Percentiles rank a stretch among this genome's conserved stretches.
Conservation (phyloP, 2,888 invertebrate genomes). For the Autographa pulchrina region DNA sequence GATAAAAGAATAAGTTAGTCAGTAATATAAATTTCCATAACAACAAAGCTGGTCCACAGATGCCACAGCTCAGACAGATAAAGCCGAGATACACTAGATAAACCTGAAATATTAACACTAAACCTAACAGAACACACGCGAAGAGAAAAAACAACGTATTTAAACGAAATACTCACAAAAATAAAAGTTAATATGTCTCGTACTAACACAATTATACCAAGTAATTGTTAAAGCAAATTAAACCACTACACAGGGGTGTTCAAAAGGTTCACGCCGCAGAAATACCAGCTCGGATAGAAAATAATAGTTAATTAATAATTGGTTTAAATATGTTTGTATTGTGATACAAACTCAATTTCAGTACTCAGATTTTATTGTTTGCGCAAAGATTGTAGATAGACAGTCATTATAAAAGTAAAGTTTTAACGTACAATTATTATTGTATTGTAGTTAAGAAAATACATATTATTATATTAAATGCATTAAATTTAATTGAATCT, state of each 20-base stretch:
- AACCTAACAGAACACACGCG: conserved; percentile 16
- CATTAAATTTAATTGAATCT: no score
- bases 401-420: no score
- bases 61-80: conserved; percentile 24
- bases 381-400: no score
- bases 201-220: conserved; percentile 27
- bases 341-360: neutral
- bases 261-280: neutral
- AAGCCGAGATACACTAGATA: conserved; percentile 35
- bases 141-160: conserved; percentile 35
- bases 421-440: no score
- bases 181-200: conserved; percentile 44
- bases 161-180: conserved; percentile 35
- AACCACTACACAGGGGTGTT: conserved; percentile 2
- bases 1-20: conserved; percentile 20
- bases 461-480: no score
- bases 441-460: no score
- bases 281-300: neutral
- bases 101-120: conserved; percentile 47
- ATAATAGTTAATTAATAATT: no score
- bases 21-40: conserved; percentile 35
- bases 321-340: neutral
- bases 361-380: no score
- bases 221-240: conserved; percentile 49
- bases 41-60: conserved; percentile 25